phyloP scores from a whole-genome alignment of 2,113 vertebrate genomes.

The Fregetta grallaria region DNA sequence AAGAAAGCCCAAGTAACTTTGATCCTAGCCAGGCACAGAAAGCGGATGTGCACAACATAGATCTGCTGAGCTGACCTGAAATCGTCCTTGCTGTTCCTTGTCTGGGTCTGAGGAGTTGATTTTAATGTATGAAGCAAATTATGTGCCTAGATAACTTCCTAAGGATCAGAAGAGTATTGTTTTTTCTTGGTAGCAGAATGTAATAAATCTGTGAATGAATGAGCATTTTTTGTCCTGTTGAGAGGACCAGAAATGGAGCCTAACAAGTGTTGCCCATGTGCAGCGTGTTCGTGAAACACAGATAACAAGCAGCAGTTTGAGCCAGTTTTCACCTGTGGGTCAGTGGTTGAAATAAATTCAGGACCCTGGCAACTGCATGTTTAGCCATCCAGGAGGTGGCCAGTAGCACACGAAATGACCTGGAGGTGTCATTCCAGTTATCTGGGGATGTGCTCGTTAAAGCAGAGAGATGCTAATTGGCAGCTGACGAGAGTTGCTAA shows the following conservation, averaged over 20 bases:
- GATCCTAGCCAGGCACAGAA: neutral
- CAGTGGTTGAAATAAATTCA: neutral
- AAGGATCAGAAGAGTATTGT: neutral
- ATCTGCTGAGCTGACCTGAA: neutral
- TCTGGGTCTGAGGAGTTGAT: neutral
- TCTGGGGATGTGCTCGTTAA: neutral
- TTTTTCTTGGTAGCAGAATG: neutral
- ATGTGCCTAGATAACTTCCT: neutral
- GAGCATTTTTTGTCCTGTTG: neutral
- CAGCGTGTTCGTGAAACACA: accelerated
- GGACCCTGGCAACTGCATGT: neutral
- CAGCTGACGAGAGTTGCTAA: neutral
- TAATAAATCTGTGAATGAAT: neutral
- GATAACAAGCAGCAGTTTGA: neutral
- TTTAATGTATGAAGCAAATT: neutral
- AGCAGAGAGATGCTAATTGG: neutral
- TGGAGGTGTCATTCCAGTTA: neutral
- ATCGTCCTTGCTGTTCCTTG: neutral
- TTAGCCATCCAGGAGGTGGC: neutral
- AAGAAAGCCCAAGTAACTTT: neutral
- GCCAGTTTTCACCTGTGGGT: neutral
- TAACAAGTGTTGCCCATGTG: accelerated
- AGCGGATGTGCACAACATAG: accelerated
- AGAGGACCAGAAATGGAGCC: neutral
- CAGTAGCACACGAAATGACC: no score